Conservation (phyloP, 2,888 invertebrate species). For the Cordilura impudica region DNA sequence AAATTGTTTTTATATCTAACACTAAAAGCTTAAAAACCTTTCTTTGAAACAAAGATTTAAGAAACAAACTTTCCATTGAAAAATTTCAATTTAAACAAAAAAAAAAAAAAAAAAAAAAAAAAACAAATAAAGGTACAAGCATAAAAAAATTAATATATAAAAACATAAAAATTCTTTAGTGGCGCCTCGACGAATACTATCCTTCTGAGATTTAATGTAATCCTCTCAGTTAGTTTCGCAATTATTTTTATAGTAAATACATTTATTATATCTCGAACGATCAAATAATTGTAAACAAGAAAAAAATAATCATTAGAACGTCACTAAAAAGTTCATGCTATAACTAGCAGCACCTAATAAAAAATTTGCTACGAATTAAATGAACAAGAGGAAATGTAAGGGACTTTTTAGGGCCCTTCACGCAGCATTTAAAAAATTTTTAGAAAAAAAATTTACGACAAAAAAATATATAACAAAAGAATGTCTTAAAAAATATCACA, state of each 20-base stretch:
- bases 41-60: too few relatives aligned
- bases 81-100: too few relatives aligned
- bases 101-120: too few relatives aligned
- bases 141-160: background rate
- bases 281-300: constrained; percentile 4
- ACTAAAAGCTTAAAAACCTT: too few relatives aligned
- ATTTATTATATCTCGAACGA: background rate
- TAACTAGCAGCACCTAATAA: constrained; percentile 31
- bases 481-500: too few relatives aligned
- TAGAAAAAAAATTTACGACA: too few relatives aligned
- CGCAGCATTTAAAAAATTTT: too few relatives aligned
- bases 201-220: background rate
- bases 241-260: background rate
- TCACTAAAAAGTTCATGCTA: constrained; percentile 23
- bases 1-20: too few relatives aligned
- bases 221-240: background rate
- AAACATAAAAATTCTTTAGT: constrained; percentile 33
- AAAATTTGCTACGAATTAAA: constrained; percentile 11
- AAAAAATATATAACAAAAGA: too few relatives aligned
- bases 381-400: too few relatives aligned
- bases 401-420: too few relatives aligned
- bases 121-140: too few relatives aligned
- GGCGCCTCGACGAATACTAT: constrained; percentile 43
- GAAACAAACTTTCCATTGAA: background rate
- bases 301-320: constrained; percentile 28